These are phyloP conservation scores for Trichechus manatus DNA, from an alignment of 2,113 vertebrate genomes.

Conservation along the genomic window DNA sequence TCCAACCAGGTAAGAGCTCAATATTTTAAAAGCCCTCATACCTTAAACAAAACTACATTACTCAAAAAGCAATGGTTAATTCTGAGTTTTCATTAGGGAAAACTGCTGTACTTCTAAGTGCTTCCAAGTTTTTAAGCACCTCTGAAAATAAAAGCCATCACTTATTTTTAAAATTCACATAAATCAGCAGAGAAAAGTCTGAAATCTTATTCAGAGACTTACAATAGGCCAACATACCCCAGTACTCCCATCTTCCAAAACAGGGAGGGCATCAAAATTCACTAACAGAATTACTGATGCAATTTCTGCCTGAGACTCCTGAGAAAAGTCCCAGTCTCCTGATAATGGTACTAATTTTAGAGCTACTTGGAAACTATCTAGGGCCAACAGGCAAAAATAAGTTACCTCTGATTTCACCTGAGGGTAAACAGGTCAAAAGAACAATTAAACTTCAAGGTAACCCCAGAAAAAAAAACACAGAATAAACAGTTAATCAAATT, in stretches of 20 bases:
- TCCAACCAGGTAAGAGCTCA: not conserved
- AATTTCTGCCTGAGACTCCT: constrained; percentile 1
- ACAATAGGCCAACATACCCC: not conserved
- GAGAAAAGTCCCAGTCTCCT: not conserved
- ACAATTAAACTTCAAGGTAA: constrained; percentile 29
- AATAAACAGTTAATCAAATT: not conserved
- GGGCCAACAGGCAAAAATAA: not conserved
- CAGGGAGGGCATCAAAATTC: not conserved
- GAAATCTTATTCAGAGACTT: not conserved
- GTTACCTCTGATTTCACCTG: not conserved
- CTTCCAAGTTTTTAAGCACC: not conserved
- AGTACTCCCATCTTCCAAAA: not conserved
- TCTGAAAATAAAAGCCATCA: not conserved
- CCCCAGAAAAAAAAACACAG: not conserved
- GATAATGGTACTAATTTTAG: constrained; percentile 7
- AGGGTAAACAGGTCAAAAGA: not conserved
- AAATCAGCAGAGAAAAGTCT: not conserved
- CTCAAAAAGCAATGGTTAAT: constrained; percentile 37
- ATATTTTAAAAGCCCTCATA: not conserved
- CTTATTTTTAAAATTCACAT: constrained; percentile 34
- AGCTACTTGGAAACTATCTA: not conserved
- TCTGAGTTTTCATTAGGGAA: not conserved
- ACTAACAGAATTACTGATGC: constrained; percentile 27
- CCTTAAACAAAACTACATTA: constrained; percentile 35
- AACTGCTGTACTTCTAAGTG: not conserved